phyloP scores from a whole-genome alignment of 2,797 vertebrate species.

The Scyliorhinus canicula region DNA sequence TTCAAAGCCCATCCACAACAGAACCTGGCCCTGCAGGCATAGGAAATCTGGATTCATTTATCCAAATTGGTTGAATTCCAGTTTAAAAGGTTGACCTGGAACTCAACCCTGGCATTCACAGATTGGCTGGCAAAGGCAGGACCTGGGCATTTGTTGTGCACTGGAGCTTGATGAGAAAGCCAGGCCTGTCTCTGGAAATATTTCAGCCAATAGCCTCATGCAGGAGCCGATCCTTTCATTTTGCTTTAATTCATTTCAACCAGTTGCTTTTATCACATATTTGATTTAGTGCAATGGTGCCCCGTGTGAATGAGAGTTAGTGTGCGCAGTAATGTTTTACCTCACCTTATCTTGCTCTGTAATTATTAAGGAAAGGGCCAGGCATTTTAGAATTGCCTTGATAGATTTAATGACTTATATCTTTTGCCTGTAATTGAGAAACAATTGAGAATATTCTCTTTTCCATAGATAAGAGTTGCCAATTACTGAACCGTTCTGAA shows the following conservation, averaged over 20 bases:
- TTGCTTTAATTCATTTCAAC: background rate
- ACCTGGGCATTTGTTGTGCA: background rate
- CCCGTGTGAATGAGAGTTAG: background rate
- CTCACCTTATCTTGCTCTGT: too few relatives aligned
- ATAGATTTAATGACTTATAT: background rate
- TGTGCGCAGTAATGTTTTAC: background rate
- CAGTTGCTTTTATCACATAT: background rate
- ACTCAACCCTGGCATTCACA: background rate
- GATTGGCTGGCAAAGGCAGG: background rate
- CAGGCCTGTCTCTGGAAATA: background rate
- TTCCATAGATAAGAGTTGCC: background rate
- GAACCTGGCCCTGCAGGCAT: too few relatives aligned
- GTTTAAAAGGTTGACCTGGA: background rate
- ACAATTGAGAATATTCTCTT: background rate
- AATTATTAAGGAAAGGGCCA: background rate
- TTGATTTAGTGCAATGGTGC: background rate
- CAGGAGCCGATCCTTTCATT: background rate
- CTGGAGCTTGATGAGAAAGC: background rate
- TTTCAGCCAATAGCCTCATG: background rate
- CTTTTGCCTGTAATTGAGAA: constrained; percentile 21
- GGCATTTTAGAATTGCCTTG: constrained; percentile 1
- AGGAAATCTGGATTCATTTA: too few relatives aligned
- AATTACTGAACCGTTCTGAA: background rate
- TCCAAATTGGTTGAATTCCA: background rate
- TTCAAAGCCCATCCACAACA: too few relatives aligned